phyloP scores from a whole-genome alignment of 2,888 invertebrate genomes.

The Cryptosula pallasiana region DNA sequence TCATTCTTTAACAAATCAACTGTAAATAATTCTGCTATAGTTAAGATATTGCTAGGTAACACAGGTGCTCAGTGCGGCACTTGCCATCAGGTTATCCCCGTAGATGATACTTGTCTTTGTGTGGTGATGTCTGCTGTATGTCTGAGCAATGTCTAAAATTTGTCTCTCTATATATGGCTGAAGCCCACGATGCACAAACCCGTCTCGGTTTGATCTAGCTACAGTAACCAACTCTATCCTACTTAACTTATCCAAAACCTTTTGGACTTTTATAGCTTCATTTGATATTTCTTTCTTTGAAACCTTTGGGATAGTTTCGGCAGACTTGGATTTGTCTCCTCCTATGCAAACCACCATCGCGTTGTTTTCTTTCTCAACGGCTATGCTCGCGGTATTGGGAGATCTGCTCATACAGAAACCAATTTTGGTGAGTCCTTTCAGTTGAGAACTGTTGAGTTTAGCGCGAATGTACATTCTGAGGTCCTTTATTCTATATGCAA shows the following conservation, averaged over 20 bases:
- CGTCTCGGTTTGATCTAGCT: constrained; percentile 18
- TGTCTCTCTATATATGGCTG: not conserved
- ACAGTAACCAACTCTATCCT: not conserved
- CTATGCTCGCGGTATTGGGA: not conserved
- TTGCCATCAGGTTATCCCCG: not conserved
- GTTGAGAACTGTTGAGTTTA: too few relatives aligned
- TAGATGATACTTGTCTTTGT: not conserved
- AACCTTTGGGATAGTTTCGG: not conserved
- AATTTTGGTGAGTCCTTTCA: not conserved
- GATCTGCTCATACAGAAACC: constrained; percentile 8
- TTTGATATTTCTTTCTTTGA: not conserved
- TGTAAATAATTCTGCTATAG: too few relatives aligned
- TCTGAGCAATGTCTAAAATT: not conserved
- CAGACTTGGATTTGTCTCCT: not conserved
- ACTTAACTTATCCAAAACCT: not conserved
- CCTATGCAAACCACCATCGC: not conserved
- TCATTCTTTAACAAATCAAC: too few relatives aligned
- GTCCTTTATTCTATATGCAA: not conserved
- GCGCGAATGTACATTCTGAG: too few relatives aligned
- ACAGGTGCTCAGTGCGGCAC: too few relatives aligned
- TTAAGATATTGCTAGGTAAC: too few relatives aligned
- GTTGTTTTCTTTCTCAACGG: not conserved
- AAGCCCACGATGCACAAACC: not conserved
- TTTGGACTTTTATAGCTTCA: not conserved
- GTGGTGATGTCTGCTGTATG: not conserved